Base-by-base conservation (phyloP, 2,113 vertebrate species). In the Phodopus roborovskii region DNA sequence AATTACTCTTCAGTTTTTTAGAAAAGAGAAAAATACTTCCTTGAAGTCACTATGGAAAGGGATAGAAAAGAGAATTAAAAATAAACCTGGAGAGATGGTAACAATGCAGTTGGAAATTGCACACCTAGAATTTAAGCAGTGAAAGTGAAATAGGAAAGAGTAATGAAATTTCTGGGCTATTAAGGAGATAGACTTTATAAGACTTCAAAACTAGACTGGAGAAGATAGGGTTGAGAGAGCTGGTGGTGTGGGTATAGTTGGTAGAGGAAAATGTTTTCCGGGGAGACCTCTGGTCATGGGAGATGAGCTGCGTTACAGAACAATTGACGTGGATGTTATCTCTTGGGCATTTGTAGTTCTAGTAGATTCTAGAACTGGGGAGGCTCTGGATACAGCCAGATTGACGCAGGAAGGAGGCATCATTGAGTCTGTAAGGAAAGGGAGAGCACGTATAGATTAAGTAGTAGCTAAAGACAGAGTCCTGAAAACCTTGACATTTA, bases 401-500 rank as follows among this genome's bases (percentile, higher is more conserved):
- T 15, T 50, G 70, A 60, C 70, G 28, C 68, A 82, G 50, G 16
- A 66, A 19, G 12, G 62, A 20, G 33, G 1, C 56, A 33, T 90
- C 17, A 1, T 11, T 36, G 26, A 71, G 36, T n/a, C 66, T 45
- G 1, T 78, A 19, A 70, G 13, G 17, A 92, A 84, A 64, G 53
- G 78, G 58, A 56, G 48, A 84, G 39, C 45, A 53, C 73, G 33
- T 90, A 28, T 90, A 15, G 45, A 84, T 71, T 92, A 83, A 90
- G 74, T 48, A 78, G 83, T 78, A 79, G 77, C 89, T 97, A 91
- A 92, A 95, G 88, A 70, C 82, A 95, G 90, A 95, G 90, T 64
- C 93, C 77, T 91, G 83, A 71, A 88, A 94, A 92, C 60, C 85
- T 97, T 95, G 93, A 84, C 96, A 94, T 96, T 96, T 95, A 92